These are phyloP conservation scores for Leptinotarsa rubiginosa DNA, from an alignment of 2,888 invertebrate species.

Conservation along the genomic window DNA sequence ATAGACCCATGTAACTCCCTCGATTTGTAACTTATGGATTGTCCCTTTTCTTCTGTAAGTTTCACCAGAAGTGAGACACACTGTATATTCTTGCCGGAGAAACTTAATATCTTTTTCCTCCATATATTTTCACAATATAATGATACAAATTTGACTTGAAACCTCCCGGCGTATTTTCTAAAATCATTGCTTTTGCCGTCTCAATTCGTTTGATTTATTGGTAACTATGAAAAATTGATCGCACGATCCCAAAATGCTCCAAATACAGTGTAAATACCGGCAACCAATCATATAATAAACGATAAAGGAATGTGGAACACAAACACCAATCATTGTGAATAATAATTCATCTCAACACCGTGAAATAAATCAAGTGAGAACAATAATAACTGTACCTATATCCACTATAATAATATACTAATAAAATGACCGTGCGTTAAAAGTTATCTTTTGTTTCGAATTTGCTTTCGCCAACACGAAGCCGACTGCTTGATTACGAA, in stretches of 20 bases:
- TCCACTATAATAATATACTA: slow-evolving; percentile 11
- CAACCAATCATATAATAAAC: slow-evolving; percentile 5
- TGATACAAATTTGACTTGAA: too few species aligned
- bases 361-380: slow-evolving; percentile 17
- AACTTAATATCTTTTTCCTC: too few species aligned
- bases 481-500: slow-evolving; percentile 2
- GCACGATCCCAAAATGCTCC: not conserved
- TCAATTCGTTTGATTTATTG: not conserved
- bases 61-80: too few species aligned
- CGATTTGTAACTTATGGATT: too few species aligned
- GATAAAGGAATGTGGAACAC: slow-evolving; percentile 11
- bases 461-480: slow-evolving; percentile 3
- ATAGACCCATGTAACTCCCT: too few species aligned
- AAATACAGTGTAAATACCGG: slow-evolving; percentile 11
- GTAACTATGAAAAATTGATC: slow-evolving; percentile 2
- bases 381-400: slow-evolving; percentile 17
- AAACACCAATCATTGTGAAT: slow-evolving; percentile 2
- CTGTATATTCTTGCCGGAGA: too few species aligned
- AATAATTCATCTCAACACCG: slow-evolving; percentile 5
- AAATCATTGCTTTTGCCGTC: not conserved
- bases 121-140: too few species aligned
- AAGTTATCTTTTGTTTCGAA: slow-evolving; percentile 14
- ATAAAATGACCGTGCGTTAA: not conserved
- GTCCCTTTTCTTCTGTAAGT: too few species aligned
- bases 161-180: too few species aligned